These are phyloP conservation scores for Drosophila eohydei DNA, from an alignment of 2,888 invertebrate genomes.

Conservation along the genomic window DNA sequence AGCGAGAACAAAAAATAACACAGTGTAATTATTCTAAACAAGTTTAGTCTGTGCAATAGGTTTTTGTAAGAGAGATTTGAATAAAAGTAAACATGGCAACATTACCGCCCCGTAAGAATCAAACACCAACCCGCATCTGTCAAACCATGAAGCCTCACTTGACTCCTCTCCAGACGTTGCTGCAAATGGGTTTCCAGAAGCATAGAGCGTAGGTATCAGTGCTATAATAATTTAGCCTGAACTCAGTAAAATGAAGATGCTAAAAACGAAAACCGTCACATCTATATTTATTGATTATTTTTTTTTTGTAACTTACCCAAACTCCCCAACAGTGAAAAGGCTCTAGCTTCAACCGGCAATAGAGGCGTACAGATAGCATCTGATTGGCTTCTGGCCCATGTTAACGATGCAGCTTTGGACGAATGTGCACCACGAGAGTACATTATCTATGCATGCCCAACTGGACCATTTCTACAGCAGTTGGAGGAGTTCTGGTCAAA, in stretches of 20 bases:
- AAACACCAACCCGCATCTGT: conserved; percentile 89
- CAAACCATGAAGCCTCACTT: conserved; percentile 88
- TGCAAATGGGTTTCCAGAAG: conserved; percentile 95
- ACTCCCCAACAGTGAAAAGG: conserved; percentile 89
- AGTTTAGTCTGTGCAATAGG: conserved; percentile 1
- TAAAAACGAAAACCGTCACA: neutral
- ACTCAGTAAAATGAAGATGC: neutral
- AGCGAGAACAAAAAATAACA: conserved; percentile 8
- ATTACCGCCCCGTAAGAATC: conserved; percentile 91
- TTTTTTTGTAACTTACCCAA: conserved; percentile 8
- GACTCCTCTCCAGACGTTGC: conserved; percentile 91
- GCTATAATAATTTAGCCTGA: neutral
- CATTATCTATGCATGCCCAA: conserved; percentile 94
- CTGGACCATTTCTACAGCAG: conserved; percentile 88
- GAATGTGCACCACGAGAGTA: conserved; percentile 92
- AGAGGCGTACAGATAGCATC: conserved; percentile 94
- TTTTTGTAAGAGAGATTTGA: neutral
- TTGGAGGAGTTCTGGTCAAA: conserved; percentile 91
- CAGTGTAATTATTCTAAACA: neutral
- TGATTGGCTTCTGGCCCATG: conserved; percentile 95
- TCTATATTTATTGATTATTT: conserved; percentile 64
- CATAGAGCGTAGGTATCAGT: conserved; percentile 91
- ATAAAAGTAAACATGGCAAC: conserved; percentile 87
- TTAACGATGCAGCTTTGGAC: conserved; percentile 93
- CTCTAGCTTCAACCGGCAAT: conserved; percentile 95